These are phyloP conservation scores for Ianthella basta DNA, from an alignment of 37 sponge, comb jelly and placozoan species.

Conservation along the genomic window DNA sequence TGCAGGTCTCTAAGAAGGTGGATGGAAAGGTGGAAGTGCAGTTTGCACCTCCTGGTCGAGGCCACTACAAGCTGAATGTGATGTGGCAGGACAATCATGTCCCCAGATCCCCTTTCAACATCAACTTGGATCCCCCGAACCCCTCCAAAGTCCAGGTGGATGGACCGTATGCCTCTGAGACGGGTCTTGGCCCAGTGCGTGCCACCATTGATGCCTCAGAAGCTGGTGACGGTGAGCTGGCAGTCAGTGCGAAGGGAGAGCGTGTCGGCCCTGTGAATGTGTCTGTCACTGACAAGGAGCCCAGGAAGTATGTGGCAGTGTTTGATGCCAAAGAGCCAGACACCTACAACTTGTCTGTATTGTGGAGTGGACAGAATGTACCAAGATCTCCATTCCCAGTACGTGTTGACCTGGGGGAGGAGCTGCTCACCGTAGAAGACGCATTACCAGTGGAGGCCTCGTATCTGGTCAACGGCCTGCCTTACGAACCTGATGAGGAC, in stretches of 20 bases:
- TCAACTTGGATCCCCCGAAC: slow-evolving; percentile 56
- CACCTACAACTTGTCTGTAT: slow-evolving; percentile 48
- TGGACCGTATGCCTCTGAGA: slow-evolving; percentile 46
- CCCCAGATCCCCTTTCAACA: slow-evolving; percentile 51
- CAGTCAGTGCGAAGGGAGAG: slow-evolving; percentile 42
- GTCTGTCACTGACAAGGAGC: slow-evolving; percentile 36
- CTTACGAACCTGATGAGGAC: not conserved
- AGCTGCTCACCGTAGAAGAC: not conserved
- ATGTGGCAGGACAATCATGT: slow-evolving; percentile 59
- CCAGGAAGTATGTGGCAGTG: slow-evolving; percentile 35
- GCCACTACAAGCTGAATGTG: slow-evolving; percentile 59
- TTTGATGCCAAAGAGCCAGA: slow-evolving; percentile 47
- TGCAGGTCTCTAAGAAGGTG: slow-evolving; percentile 27
- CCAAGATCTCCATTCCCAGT: slow-evolving; percentile 71
- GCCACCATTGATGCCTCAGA: slow-evolving; percentile 50
- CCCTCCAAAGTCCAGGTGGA: slow-evolving; percentile 51
- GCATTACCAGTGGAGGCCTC: slow-evolving; percentile 10
- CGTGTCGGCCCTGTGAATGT: slow-evolving; percentile 25
- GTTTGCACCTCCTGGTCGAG: slow-evolving; percentile 50
- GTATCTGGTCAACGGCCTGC: not conserved
- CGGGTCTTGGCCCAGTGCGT: slow-evolving; percentile 20
- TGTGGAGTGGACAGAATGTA: slow-evolving; percentile 45
- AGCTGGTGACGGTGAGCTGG: slow-evolving; percentile 57
- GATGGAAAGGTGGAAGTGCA: slow-evolving; percentile 27
- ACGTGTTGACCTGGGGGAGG: slow-evolving; percentile 26